Evolutionary conservation across 2,888 invertebrate species (phyloP).

Genomic region (Scaptomyza flava): DNA sequence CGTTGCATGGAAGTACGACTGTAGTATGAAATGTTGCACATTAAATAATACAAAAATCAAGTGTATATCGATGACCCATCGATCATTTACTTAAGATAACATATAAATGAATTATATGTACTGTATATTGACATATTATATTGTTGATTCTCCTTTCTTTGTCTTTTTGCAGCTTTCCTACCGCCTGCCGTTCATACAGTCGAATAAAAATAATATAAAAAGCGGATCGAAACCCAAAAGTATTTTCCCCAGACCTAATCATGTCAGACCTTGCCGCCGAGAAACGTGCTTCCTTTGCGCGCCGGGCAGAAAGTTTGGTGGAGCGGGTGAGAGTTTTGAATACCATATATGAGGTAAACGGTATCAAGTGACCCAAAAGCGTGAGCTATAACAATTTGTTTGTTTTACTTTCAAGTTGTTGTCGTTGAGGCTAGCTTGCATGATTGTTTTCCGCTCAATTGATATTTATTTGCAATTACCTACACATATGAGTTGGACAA

Average conservation of each 20-base stretch:
- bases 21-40: slow-evolving; percentile 1
- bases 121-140: not conserved
- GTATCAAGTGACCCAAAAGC: slow-evolving; percentile 84
- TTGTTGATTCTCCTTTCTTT: not conserved
- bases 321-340: slow-evolving; percentile 85
- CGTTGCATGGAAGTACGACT: too few relatives aligned
- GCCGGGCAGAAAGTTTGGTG: slow-evolving; percentile 84
- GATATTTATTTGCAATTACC: slow-evolving; percentile 45
- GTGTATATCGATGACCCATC: slow-evolving; percentile 11
- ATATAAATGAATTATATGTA: not conserved
- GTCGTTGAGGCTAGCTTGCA: slow-evolving; percentile 43
- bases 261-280: slow-evolving; percentile 81
- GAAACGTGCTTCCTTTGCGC: slow-evolving; percentile 83
- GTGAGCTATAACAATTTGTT: slow-evolving; percentile 75
- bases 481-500: slow-evolving; percentile 3
- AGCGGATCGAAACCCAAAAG: slow-evolving; percentile 14
- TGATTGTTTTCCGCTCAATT: slow-evolving; percentile 23
- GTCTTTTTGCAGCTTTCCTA: slow-evolving; percentile 46
- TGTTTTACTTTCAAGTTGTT: slow-evolving; percentile 29
- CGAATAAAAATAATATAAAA: slow-evolving; percentile 4
- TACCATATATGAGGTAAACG: slow-evolving; percentile 83
- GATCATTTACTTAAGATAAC: slow-evolving; percentile 31
- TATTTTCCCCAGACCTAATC: slow-evolving; percentile 9
- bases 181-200: not conserved
- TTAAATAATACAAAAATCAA: slow-evolving; percentile 1